Evolutionary conservation across 2,113 vertebrate genomes (phyloP).

Genomic region (Megaceryle maxima): DNA sequence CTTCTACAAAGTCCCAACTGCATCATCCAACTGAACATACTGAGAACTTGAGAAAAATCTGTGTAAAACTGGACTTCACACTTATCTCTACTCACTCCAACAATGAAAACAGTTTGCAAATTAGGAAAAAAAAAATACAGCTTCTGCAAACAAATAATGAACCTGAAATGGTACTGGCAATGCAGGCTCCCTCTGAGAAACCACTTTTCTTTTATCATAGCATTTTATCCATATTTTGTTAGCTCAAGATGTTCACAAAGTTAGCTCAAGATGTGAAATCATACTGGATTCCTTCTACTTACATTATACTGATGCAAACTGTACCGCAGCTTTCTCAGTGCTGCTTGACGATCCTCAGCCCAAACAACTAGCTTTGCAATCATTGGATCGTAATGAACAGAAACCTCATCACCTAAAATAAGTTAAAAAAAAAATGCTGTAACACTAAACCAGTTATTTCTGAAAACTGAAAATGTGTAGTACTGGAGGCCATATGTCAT

Average conservation of each 20-base stretch:
- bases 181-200: not conserved
- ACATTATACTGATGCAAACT: conserved; percentile 91
- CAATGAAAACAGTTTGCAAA: not conserved
- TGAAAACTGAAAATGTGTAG: not conserved
- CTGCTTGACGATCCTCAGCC: conserved; percentile 89
- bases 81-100: not conserved
- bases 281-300: conserved; percentile 41
- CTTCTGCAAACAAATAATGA: not conserved
- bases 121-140: not conserved
- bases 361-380: conserved; percentile 97
- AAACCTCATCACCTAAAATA: conserved; percentile 91
- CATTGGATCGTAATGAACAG: conserved; percentile 95
- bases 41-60: not conserved
- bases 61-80: not conserved
- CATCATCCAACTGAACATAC: not conserved
- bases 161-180: not conserved
- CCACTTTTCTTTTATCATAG: not conserved
- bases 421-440: not conserved
- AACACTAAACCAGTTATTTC: not conserved
- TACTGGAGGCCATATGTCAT: not conserved
- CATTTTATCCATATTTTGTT: not conserved
- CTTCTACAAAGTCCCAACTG: not conserved
- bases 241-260: not conserved
- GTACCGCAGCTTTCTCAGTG: conserved; percentile 86
- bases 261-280: not conserved